A percentile compares a stretch with the other conserved stretches of the same genome.
Conservation (phyloP, 2,113 vertebrate species). For the Pedetes capensis region DNA sequence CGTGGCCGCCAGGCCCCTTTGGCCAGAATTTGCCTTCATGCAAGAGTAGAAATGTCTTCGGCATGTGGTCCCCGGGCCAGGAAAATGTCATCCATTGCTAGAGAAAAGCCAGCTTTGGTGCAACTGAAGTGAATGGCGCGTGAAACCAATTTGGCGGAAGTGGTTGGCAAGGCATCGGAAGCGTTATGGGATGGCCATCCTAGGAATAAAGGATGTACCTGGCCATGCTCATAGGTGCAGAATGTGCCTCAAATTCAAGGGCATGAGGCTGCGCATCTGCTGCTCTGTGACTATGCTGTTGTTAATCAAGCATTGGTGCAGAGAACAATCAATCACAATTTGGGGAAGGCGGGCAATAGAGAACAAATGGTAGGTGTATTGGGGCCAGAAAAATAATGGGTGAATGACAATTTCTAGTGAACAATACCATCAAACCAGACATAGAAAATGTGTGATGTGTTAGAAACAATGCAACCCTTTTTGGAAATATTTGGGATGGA, state of each 20-base stretch:
- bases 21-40: conserved; percentile 67
- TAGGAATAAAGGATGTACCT: conserved; percentile 18
- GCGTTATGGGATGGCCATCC: background rate
- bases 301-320: background rate
- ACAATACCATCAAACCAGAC: background rate
- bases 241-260: background rate
- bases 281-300: background rate
- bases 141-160: conserved; percentile 65
- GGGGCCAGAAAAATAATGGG: conserved; percentile 8
- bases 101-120: conserved; percentile 70
- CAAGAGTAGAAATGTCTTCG: conserved; percentile 68
- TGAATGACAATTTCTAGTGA: conserved; percentile 30
- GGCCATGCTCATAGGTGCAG: background rate
- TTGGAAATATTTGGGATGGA: conserved; percentile 67
- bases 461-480: conserved; percentile 33
- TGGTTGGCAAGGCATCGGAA: conserved; percentile 41
- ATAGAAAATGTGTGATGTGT: background rate
- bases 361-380: background rate
- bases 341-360: background rate
- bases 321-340: background rate
- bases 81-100: conserved; percentile 75
- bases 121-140: conserved; percentile 60
- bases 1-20: conserved; percentile 69
- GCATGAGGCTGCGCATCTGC: no score
- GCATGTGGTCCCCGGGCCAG: conserved; percentile 72